A percentile compares a stretch with the other conserved stretches of the same genome.
These are phyloP conservation scores for Epinotia brunnichana DNA, from an alignment of 2,888 invertebrate species.

Conservation along the genomic window DNA sequence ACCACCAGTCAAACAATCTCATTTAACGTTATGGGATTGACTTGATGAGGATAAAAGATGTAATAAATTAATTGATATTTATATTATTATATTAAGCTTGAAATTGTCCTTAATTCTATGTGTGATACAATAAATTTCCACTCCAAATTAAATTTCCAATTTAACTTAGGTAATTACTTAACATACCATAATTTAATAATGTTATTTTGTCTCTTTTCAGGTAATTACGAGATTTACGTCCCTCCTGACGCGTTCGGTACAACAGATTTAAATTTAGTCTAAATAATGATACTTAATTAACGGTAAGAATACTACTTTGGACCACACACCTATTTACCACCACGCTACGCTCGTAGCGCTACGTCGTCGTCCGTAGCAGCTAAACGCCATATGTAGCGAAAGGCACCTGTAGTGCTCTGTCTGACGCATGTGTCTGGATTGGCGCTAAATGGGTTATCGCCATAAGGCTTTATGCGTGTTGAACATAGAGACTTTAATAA, in stretches of 20 bases:
- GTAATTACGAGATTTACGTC: constrained; percentile 21
- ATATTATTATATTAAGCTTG: not conserved
- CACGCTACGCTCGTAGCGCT: no score
- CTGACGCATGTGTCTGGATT: no score
- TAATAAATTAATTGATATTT: not conserved
- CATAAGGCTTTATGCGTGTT: no score
- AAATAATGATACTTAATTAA: not conserved
- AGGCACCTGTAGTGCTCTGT: no score
- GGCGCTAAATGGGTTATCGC: no score
- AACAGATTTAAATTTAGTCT: not conserved
- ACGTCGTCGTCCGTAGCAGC: no score
- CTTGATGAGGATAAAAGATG: no score
- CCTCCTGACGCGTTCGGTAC: not conserved
- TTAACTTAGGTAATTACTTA: constrained; percentile 12
- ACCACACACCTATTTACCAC: not conserved
- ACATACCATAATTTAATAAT: not conserved
- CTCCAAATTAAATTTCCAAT: no score
- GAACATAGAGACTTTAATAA: no score
- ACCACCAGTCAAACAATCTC: no score
- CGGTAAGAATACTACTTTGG: not conserved
- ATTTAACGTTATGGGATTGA: no score
- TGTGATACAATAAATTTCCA: not conserved
- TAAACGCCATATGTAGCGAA: no score
- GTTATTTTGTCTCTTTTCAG: constrained; percentile 33
- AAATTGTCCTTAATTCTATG: not conserved